Evolutionary conservation across 2,888 invertebrate species (phyloP).

Genomic region (Thereva nobilitata): DNA sequence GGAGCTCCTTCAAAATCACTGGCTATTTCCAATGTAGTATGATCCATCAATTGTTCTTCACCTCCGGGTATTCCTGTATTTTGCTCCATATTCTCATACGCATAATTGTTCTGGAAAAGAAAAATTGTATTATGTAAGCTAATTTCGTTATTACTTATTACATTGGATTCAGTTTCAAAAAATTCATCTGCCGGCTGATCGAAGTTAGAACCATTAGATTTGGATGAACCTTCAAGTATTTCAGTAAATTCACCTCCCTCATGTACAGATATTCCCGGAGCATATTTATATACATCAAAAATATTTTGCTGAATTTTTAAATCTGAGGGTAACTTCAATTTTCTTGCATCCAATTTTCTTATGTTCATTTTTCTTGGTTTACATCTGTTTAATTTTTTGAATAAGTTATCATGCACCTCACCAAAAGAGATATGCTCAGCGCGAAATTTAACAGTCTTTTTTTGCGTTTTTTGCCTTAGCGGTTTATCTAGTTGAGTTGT

Average conservation of each 20-base stretch:
- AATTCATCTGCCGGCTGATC: slow-evolving; percentile 60
- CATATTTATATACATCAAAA: slow-evolving; percentile 49
- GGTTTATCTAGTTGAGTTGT: background rate
- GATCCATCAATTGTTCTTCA: slow-evolving; percentile 41
- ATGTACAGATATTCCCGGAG: slow-evolving; percentile 47
- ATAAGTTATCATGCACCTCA: slow-evolving; percentile 49
- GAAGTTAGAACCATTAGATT: slow-evolving; percentile 53
- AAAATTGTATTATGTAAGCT: slow-evolving; percentile 14
- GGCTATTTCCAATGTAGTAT: slow-evolving; percentile 56
- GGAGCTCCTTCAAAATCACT: slow-evolving; percentile 70
- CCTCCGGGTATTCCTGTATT: slow-evolving; percentile 50
- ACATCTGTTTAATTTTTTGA: slow-evolving; percentile 47
- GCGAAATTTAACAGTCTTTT: slow-evolving; percentile 45
- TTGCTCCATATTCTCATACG: slow-evolving; percentile 45
- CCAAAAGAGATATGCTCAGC: slow-evolving; percentile 50
- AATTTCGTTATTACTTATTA: no score
- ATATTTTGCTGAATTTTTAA: slow-evolving; percentile 49
- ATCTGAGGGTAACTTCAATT: slow-evolving; percentile 54
- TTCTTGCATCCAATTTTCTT: slow-evolving; percentile 56
- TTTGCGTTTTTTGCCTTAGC: slow-evolving; percentile 2
- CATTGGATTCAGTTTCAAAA: no score
- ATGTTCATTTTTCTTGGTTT: slow-evolving; percentile 52
- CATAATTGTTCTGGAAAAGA: slow-evolving; percentile 41
- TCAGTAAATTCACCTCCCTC: slow-evolving; percentile 37
- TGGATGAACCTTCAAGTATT: slow-evolving; percentile 38